Base-by-base conservation (phyloP, 2,888 invertebrate species). In the Meghimatium bilineatum region DNA sequence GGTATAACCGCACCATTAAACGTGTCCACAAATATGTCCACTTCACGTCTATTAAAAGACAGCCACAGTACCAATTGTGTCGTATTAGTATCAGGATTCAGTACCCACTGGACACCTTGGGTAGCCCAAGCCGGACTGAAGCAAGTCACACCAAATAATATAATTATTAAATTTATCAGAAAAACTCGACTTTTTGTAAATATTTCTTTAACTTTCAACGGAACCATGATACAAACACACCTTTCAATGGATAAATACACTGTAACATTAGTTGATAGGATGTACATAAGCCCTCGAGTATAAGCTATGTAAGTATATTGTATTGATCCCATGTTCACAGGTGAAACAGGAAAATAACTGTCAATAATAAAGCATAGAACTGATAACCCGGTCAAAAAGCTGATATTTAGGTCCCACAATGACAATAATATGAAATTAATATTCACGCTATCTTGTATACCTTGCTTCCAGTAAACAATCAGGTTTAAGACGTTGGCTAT, bases 281-380 rank as follows among this genome's bases (percentile, higher is more conserved):
- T 36, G 36, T 77, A 77, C 17, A n/a, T 29, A 36, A 32, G 36
- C 23, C 77, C 77, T 60, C 77, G 32, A 36, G 77, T 36, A 34
- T 77, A 77, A n/a, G 34, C 77, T 26, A 77, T 32, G 29, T 77
- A 77, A 34, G 36, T 63, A n/a, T 77, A 77, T 60, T 77, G 77
- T 14, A 60, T 26, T 26, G 77, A 56, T n/a, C 60, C n/a, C 0
- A 77, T 1, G 36, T 63, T 60, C 6, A 77, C 63, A 20, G 8
- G 14, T 38, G 34, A 14, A n/a, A 60, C 14, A 17, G 77, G 60
- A 23, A 56, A 77, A 29, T 63, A 60, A 2, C 14, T n/a, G 1
- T 77, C n/a, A 12, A 34, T 63, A 26, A 77, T 26, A 36, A 20
- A 36, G 34, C 34, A 77, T 10, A 32, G 12, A 23, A 77, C 23